A percentile compares a stretch with the other conserved stretches of the same genome.
Conservation (phyloP, 2,797 vertebrate species). For the Urosaurus nigricauda region DNA sequence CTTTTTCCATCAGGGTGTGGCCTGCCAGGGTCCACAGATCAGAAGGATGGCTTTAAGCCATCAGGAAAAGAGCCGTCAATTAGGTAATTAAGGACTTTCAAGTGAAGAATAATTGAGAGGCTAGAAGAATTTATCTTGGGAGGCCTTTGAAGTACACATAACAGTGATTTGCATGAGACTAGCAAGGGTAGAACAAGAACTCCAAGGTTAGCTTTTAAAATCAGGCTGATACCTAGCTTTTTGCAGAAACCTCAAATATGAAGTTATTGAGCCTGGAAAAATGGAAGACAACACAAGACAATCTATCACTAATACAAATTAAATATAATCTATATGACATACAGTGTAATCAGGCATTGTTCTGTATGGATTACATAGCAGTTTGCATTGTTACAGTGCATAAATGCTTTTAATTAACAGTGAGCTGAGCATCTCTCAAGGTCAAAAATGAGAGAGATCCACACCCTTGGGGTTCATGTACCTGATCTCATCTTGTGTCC, state of each 20-base stretch:
- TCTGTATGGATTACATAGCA: background rate
- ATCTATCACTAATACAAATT: background rate
- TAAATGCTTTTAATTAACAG: background rate
- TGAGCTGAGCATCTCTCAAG: background rate
- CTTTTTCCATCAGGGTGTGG: slow-evolving; percentile 9
- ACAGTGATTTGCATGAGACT: slow-evolving; percentile 10
- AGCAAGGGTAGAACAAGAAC: slow-evolving; percentile 17
- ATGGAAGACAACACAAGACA: background rate
- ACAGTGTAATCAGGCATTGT: background rate
- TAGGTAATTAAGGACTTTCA: slow-evolving; percentile 31
- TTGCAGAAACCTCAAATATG: background rate
- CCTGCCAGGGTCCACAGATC: slow-evolving; percentile 6
- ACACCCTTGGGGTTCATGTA: background rate
- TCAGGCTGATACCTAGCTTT: background rate
- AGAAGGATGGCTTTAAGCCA: slow-evolving; percentile 21
- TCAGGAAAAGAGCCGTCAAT: slow-evolving; percentile 22
- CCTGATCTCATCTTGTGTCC: background rate
- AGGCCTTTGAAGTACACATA: slow-evolving; percentile 31
- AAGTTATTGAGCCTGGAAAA: background rate
- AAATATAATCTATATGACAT: background rate
- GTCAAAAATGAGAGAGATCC: background rate
- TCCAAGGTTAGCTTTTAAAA: slow-evolving; percentile 20
- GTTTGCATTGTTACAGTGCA: background rate
- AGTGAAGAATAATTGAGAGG: slow-evolving; percentile 34
- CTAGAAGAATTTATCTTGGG: slow-evolving; percentile 24